phyloP scores from a whole-genome alignment of 2,113 vertebrate genomes.

The Catharus fuscescens region DNA sequence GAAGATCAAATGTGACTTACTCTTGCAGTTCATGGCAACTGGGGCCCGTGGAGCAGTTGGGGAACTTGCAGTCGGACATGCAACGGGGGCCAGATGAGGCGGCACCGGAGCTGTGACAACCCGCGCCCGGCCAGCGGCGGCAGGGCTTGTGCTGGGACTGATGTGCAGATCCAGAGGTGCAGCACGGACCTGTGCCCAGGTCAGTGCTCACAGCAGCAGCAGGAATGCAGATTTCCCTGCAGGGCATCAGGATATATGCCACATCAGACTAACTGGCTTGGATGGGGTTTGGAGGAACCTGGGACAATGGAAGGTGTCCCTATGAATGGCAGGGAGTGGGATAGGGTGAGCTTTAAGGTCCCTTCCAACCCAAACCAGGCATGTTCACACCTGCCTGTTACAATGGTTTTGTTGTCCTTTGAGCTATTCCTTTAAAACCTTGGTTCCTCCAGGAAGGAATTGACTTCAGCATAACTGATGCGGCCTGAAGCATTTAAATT shows the following conservation, averaged over 20 bases:
- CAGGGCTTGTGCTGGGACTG: slow-evolving; percentile 87
- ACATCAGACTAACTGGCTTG: not conserved
- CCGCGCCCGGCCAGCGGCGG: slow-evolving; percentile 87
- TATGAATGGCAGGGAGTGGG: fast-evolving
- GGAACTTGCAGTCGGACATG: slow-evolving; percentile 91
- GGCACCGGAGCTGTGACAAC: slow-evolving; percentile 90
- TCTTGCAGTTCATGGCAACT: slow-evolving; percentile 87
- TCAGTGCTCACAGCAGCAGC: slow-evolving; percentile 39
- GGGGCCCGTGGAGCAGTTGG: slow-evolving; percentile 93
- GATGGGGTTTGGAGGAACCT: fast-evolving
- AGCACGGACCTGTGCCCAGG: slow-evolving; percentile 83
- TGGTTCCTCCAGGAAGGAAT: not conserved
- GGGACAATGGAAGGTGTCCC: not conserved
- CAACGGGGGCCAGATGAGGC: slow-evolving; percentile 86
- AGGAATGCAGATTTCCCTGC: not conserved
- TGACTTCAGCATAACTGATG: not conserved
- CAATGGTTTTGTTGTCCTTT: not conserved
- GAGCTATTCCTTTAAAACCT: not conserved
- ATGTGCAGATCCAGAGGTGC: slow-evolving; percentile 89
- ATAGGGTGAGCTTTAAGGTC: not conserved
- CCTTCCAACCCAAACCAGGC: not conserved
- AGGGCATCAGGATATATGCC: fast-evolving
- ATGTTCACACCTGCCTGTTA: not conserved
- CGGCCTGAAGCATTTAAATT: not conserved
- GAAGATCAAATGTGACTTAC: not conserved